phyloP scores from a whole-genome alignment of 2,797 vertebrate species.

The Pristis pectinata region DNA sequence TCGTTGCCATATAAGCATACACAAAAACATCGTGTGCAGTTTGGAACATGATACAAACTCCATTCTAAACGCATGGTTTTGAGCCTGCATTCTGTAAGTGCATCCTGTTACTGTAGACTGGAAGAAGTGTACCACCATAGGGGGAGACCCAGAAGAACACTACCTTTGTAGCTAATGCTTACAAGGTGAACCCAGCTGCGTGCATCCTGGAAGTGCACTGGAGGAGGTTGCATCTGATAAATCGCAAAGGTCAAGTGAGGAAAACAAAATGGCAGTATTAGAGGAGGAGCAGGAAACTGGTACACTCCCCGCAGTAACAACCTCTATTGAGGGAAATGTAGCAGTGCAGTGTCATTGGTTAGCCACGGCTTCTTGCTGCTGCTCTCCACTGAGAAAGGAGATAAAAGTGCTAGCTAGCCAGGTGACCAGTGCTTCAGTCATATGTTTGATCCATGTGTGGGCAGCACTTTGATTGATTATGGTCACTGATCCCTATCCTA shows the following conservation, averaged over 20 bases:
- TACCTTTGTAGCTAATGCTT: background rate
- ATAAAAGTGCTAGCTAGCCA: background rate
- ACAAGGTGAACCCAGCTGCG: background rate
- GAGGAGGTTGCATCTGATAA: background rate
- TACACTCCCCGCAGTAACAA: background rate
- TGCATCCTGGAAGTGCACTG: background rate
- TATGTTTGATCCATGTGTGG: background rate
- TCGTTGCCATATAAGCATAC: background rate
- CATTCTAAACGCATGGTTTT: background rate
- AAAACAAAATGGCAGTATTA: background rate
- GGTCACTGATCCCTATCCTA: background rate
- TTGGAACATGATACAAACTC: background rate
- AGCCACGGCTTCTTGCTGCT: background rate
- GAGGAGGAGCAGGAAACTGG: background rate
- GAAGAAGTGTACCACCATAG: background rate
- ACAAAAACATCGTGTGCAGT: background rate
- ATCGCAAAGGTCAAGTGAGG: conserved; percentile 4
- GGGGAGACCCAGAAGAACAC: background rate
- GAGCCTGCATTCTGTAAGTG: background rate
- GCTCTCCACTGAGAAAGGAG: background rate
- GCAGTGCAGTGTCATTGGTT: background rate
- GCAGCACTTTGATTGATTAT: background rate
- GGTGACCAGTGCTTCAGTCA: background rate
- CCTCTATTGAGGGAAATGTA: background rate
- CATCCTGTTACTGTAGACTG: background rate